Evolutionary conservation across 2,888 invertebrate species (phyloP).

Genomic region (Hirtodrosophila trivittata): DNA sequence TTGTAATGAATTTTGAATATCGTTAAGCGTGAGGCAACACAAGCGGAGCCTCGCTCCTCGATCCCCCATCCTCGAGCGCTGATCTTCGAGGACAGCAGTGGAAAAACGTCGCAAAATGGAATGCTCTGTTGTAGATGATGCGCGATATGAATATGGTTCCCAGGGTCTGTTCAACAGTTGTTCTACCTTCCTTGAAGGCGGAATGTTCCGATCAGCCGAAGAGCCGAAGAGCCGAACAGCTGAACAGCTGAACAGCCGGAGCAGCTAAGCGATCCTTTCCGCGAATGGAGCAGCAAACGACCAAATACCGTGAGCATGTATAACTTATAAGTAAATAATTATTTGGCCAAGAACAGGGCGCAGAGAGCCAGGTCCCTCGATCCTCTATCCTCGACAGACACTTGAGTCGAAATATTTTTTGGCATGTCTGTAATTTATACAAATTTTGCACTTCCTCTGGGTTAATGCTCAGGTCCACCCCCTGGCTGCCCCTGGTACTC

Average conservation of each 20-base stretch:
- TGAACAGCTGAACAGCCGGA: neutral
- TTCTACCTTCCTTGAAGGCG: neutral
- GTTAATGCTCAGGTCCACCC: conserved; percentile 25
- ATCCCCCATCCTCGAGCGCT: conserved; percentile 15
- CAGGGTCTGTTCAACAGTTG: conserved; percentile 58
- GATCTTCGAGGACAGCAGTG: conserved; percentile 34
- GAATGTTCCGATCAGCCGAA: conserved; percentile 9
- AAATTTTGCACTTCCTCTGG: conserved; percentile 75
- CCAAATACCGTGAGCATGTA: conserved; percentile 44
- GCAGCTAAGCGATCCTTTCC: conserved; percentile 24
- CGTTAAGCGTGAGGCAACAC: conserved; percentile 74
- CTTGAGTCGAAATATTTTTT: conserved; percentile 48
- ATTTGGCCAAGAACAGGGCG: conserved; percentile 47
- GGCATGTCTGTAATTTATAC: conserved; percentile 62
- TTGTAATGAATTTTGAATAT: conserved; percentile 83
- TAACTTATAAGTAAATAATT: conserved; percentile 74
- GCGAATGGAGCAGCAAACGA: conserved; percentile 20
- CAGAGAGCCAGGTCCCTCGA: conserved; percentile 2
- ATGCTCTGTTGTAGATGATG: conserved; percentile 74
- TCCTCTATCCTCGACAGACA: conserved; percentile 31
- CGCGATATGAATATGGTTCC: conserved; percentile 82
- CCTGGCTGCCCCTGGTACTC: conserved; percentile 11
- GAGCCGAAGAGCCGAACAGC: conserved; percentile 5
- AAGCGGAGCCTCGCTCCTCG: conserved; percentile 2
- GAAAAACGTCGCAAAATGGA: conserved; percentile 76